phyloP scores from a whole-genome alignment of 1,140 invertebrate genomes.

The Dryas iulia region DNA sequence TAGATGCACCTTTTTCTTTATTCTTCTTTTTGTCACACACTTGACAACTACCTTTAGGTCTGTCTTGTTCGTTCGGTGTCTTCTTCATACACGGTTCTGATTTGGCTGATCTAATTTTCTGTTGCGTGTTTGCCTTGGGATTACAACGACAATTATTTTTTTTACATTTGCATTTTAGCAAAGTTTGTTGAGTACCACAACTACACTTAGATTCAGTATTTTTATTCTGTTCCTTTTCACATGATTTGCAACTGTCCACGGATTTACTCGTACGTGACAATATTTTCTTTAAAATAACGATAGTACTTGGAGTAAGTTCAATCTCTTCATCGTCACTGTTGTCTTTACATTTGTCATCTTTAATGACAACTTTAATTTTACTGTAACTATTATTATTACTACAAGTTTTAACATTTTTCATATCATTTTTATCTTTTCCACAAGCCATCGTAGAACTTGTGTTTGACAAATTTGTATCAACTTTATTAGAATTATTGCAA shows the following conservation, averaged over 20 bases:
- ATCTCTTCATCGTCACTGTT: constrained; percentile 9
- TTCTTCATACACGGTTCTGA: not conserved
- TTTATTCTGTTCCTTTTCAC: not conserved
- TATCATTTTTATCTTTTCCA: not conserved
- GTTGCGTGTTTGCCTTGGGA: not conserved
- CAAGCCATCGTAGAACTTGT: not conserved
- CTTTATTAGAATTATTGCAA: too few relatives aligned
- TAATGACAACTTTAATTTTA: constrained; percentile 23
- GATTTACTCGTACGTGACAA: constrained; percentile 16
- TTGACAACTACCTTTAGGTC: not conserved
- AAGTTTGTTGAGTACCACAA: not conserved
- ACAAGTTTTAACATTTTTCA: not conserved
- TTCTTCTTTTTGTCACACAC: not conserved
- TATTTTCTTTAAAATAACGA: constrained; percentile 17
- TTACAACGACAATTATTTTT: not conserved
- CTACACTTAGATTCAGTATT: not conserved
- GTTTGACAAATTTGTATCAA: too few relatives aligned
- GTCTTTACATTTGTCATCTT: not conserved
- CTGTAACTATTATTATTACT: not conserved
- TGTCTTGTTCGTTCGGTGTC: not conserved
- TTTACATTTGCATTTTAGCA: not conserved
- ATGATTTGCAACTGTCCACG: constrained; percentile 5
- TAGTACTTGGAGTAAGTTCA: constrained; percentile 15
- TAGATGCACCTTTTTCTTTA: not conserved
- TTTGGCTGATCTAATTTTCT: not conserved